Base-by-base conservation (phyloP, 2,888 invertebrate species). In the Stratiomys singularior region DNA sequence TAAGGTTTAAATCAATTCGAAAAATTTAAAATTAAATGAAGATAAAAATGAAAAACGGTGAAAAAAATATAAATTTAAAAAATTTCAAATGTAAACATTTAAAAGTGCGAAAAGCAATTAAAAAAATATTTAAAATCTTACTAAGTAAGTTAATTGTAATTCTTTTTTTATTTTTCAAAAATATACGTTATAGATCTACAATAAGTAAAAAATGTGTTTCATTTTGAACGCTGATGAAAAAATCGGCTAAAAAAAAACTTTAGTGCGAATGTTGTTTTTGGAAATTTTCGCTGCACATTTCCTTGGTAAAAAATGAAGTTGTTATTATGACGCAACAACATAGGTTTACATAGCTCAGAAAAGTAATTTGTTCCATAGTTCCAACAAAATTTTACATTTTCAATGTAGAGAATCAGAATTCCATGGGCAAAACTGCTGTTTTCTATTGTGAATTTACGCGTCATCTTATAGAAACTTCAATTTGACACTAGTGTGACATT, bases 161-260 rank as follows among this genome's bases (percentile, higher is more conserved):
- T 74, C 69, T 74, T 74, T 74, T 67, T 74, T 74, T 74, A 74
- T 74, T 74, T 74, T 74, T 58, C 74, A 74, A 74, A 72, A 74
- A 74, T 74, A 74, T 74, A 74, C 37, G 60, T 74, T 58, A 74
- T 58, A 74, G 74, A 60, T 74, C 27, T 74, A 60, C 18, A 69
- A 23, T 58, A 74, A 74, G 37, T 37, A 37, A 37, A 37, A 5
- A 37, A 37, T 37, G 37, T 37, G 5, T 37, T 37, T 37, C 9
- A 37, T 5, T 37, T 37, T 37, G 9, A 37, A 5, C 37, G 9
- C 37, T 37, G 3, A 9, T 9, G 37, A 3, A 37, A 9, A 37
- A 5, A 37, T 37, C n/a, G n/a, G n/a, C n/a, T n/a, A n/a, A n/a
- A n/a, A n/a, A n/a, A n/a, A n/a, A n/a, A n/a, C n/a, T n/a, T n/a